Evolutionary conservation across 2,113 vertebrate genomes (phyloP).

Genomic region (Corythoichthys intestinalis): DNA sequence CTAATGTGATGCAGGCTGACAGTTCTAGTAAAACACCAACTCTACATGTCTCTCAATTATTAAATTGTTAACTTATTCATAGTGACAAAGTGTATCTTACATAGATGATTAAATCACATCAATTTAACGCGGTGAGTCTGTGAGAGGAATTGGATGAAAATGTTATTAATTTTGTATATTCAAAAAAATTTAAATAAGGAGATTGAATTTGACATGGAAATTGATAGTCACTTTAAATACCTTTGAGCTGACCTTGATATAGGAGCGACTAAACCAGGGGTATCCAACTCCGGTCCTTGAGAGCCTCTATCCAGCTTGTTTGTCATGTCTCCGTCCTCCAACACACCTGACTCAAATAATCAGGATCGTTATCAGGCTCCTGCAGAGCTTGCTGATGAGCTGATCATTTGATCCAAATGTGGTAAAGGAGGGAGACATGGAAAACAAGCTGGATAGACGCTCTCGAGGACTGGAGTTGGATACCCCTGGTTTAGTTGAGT

Average conservation of each 20-base stretch:
- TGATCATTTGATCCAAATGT: too few relatives aligned
- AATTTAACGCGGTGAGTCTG: not conserved
- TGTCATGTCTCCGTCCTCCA: too few relatives aligned
- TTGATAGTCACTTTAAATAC: not conserved
- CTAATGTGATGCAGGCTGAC: slow-evolving; percentile 50
- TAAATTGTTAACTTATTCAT: slow-evolving; percentile 60
- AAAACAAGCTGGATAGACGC: too few relatives aligned
- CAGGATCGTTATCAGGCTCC: too few relatives aligned
- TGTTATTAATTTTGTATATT: not conserved
- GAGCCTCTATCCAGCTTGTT: too few relatives aligned
- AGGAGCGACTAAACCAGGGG: not conserved
- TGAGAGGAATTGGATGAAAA: not conserved
- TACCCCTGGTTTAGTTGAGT: too few relatives aligned
- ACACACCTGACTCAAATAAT: too few relatives aligned
- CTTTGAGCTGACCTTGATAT: not conserved
- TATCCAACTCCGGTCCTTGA: too few relatives aligned
- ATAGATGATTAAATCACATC: not conserved
- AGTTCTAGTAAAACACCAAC: slow-evolving; percentile 64
- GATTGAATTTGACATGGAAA: not conserved
- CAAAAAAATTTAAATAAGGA: not conserved
- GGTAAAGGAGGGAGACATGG: too few relatives aligned
- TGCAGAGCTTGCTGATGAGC: too few relatives aligned
- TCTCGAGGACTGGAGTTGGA: too few relatives aligned
- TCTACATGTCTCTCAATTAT: slow-evolving; percentile 51
- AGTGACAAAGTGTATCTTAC: not conserved